Evolutionary conservation across 1,140 invertebrate species (phyloP), one percentile per base, ranked within the genome.

Genomic region (Drosophila pruinosa): DNA sequence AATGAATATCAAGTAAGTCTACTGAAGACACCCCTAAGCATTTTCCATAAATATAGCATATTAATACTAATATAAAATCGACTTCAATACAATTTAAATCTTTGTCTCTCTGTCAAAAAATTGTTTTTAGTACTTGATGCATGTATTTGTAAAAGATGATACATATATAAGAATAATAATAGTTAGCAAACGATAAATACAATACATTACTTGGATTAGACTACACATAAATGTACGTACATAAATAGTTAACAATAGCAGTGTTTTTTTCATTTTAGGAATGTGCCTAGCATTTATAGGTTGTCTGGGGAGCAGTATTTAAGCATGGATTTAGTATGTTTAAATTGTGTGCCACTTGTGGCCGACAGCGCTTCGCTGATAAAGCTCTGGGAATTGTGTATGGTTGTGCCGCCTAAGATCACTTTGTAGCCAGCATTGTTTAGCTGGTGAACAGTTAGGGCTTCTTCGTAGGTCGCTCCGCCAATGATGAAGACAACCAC

Each of bases 391-490:
- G 96, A 96, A 92, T 99, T 99, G 89, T 99, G 98, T 24, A 99
- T 93, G 0, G 94, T 95, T 3, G 97, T 98, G 34, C 97, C 97
- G 22, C 98, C 98, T 0, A 99, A 92, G 56, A 99, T 93, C 22
- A 99, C 94, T 79, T 95, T 94, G 28, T 96, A 95, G 4, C 95
- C 95, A 73, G 93, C 92, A 92, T 95, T 94, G 92, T 99, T 97
- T 63, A 98, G 92, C 90, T 96, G 94, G 92, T 99, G 94, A 4
- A 99, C 95, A 43, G 95, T 94, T 2, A 97, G 91, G 2, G 98
- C 96, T 92, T 99, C 99, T 92, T 99, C 99, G 89, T 98, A 99
- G 0, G 99, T 99, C 14, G 95, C 94, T n/a, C 99, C 99, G 15
- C 99, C 99, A 70, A 99, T 94, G 14, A 99, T 96, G 89, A 99